Conservation (phyloP, 2,113 vertebrate species). For the Ranitomeya variabilis region DNA sequence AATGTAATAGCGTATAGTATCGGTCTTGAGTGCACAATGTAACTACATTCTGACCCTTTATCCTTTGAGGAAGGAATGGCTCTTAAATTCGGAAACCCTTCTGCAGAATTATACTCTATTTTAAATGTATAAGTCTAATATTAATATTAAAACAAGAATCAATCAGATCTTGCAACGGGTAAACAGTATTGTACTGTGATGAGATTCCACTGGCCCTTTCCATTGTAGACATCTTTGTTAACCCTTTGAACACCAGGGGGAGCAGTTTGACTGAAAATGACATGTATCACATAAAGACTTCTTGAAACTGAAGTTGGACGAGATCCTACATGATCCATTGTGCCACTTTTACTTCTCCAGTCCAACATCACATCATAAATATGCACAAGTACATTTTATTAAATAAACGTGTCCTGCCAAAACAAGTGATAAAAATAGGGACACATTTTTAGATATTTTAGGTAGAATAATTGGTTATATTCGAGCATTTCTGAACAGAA, state of each 20-base stretch:
- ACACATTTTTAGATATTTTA: background rate
- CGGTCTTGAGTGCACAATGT: background rate
- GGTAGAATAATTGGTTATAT: background rate
- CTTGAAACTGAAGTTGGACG: background rate
- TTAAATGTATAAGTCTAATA: no score
- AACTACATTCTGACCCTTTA: background rate
- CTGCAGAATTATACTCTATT: background rate
- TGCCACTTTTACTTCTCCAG: background rate
- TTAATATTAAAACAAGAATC: no score
- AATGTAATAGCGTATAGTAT: no score
- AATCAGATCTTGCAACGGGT: no score
- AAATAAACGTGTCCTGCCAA: no score
- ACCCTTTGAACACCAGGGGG: conserved; percentile 33
- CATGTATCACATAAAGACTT: background rate
- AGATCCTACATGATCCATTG: background rate
- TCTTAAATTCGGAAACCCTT: background rate
- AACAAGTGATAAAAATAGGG: background rate
- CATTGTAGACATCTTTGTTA: background rate
- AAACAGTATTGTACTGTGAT: background rate
- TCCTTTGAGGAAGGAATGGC: background rate
- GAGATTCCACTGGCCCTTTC: no score
- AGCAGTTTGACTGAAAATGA: conserved; percentile 9
- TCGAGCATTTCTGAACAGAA: background rate
- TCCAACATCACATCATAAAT: background rate
- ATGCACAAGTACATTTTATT: background rate